Evolutionary conservation across 2,888 invertebrate genomes (phyloP).

Genomic region (Melanotus villosus): DNA sequence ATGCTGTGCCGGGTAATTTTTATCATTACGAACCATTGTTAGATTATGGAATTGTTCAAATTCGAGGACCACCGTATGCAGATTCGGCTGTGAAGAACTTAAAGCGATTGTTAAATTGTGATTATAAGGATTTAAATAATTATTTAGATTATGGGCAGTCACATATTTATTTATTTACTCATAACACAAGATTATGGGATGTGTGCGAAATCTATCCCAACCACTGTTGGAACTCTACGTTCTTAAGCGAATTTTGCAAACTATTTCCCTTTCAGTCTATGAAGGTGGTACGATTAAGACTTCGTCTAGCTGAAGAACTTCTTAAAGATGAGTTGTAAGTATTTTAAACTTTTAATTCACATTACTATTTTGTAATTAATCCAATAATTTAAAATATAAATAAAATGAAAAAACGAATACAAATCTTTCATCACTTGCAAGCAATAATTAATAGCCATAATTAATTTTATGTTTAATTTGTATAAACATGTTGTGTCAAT

Average conservation of each 20-base stretch:
- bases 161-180: constrained; percentile 86
- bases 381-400: too few relatives aligned
- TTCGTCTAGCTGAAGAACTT: constrained; percentile 80
- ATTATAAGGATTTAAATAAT: constrained; percentile 80
- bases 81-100: constrained; percentile 77
- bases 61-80: constrained; percentile 82
- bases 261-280: constrained; percentile 91
- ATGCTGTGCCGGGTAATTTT: constrained; percentile 87
- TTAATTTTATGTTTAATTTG: too few relatives aligned
- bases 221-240: constrained; percentile 79
- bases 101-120: constrained; percentile 82
- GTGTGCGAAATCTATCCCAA: constrained; percentile 79
- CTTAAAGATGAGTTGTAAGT: constrained; percentile 81
- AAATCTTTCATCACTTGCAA: too few relatives aligned
- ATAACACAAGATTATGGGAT: constrained; percentile 88
- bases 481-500: too few relatives aligned
- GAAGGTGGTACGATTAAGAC: constrained; percentile 86
- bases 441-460: too few relatives aligned
- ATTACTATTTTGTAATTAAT: too few relatives aligned
- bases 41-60: constrained; percentile 86
- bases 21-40: constrained; percentile 93
- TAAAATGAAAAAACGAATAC: too few relatives aligned
- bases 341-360: not conserved
- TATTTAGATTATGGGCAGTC: constrained; percentile 84
- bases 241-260: constrained; percentile 84